Base-by-base conservation (phyloP, 1,140 invertebrate species). In the Augochlora pura region DNA sequence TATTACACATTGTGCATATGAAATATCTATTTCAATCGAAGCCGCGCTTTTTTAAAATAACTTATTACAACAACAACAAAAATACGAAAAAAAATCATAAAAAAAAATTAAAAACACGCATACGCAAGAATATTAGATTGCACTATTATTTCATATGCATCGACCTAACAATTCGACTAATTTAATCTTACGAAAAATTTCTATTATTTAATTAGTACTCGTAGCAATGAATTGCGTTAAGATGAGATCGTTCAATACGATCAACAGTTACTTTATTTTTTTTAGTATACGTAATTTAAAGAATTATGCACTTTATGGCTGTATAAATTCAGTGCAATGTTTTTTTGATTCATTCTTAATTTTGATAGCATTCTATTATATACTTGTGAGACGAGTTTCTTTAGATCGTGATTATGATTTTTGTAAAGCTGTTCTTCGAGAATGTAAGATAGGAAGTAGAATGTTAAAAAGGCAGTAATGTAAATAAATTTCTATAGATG, bases 401-500 rank as follows among this genome's bases (percentile, higher is more conserved):
- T 64, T 25, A 42, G 54, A n/a, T 42, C 18, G 23, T 21, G 7
- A 42, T 25, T 25, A 18, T 46, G 49, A 25, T 2, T 49, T 77
- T n/a, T 9, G 60, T 52, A 4, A 25, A 18, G 1, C 23, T 49
- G 32, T 66, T 63, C 54, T 10, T 14, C 39, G 42, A 70, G 27
- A 49, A 64, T 77, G 42, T 71, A 70, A 71, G 52, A 72, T 54
- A 71, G 49, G 42, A n/a, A 54, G 25, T 63, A 49, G 59, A 49
- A 23, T 7, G 0, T 23, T 63, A 16, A 16, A 52, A 49, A 18
- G 18, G 16, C 18, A 75, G 16, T 64, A 77, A 16, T 79, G 70
- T 79, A 79, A 65, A 79, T 74, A 79, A 73, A 73, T 73, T 79
- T 23, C 23, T 66, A 57, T 74, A 60, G 10, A 59, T 65, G 18